A percentile compares a stretch with the other conserved stretches of the same genome.
phyloP scores from a whole-genome alignment of 2,888 invertebrate genomes.

The Drosophila neutralis region DNA sequence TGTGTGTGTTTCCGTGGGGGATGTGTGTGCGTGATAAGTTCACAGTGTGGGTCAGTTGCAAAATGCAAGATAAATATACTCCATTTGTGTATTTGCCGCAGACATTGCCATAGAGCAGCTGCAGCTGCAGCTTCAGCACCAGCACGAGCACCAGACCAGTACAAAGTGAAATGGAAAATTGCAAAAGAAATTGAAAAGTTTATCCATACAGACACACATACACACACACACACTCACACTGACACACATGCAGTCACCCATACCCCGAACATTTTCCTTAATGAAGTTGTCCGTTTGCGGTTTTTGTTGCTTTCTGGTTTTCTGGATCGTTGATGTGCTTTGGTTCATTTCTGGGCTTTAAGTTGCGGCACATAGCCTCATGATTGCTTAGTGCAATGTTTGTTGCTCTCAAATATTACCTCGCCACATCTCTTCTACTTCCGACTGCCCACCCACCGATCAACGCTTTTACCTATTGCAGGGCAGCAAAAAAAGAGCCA shows the following conservation, averaged over 20 bases:
- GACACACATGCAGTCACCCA: background rate
- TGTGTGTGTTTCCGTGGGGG: background rate
- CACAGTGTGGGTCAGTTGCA: conserved; percentile 65
- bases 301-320: conserved; percentile 36
- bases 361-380: conserved; percentile 27
- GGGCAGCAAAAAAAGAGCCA: conserved; percentile 33
- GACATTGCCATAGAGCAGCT: conserved; percentile 37
- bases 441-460: background rate
- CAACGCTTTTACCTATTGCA: background rate
- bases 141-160: conserved; percentile 25
- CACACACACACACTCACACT: conserved; percentile 7
- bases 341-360: conserved; percentile 48
- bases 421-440: background rate
- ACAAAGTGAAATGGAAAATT: conserved; percentile 71
- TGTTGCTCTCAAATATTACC: conserved; percentile 45
- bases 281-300: conserved; percentile 68
- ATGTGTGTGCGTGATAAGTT: background rate
- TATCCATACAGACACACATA: conserved; percentile 36
- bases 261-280: conserved; percentile 37
- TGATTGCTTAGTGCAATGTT: conserved; percentile 45
- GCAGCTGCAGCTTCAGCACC: conserved; percentile 4
- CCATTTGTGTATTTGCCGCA: conserved; percentile 43
- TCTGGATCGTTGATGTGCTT: conserved; percentile 18
- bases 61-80: conserved; percentile 69
- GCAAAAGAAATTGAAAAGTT: conserved; percentile 69